Evolutionary conservation across 2,113 vertebrate genomes (phyloP), one percentile per base, ranked within the genome.

Genomic region (Alectura lathami): DNA sequence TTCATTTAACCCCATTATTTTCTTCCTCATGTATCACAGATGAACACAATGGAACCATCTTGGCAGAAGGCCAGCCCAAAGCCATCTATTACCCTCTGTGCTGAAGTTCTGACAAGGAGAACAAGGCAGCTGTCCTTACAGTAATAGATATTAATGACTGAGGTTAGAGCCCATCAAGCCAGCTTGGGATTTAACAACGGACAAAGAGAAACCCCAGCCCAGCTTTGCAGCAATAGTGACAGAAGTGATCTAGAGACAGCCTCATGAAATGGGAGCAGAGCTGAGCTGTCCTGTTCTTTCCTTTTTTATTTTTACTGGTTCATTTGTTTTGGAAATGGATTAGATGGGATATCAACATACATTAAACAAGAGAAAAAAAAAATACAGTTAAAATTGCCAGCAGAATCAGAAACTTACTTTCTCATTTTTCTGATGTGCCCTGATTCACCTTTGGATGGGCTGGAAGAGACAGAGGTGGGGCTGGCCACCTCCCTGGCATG

Each of bases 121-220:
- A 91, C 72, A 94, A 94, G 91, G 88, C 90, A 95, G 85, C 88
- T 94, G 75, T 78, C 87, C 83, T 83, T 83, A 72, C 5, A 38
- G 79, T 93, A 96, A 96, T 89, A 94, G 91, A 88, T 94, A 95
- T 88, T 91, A 94, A 97, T 90, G 79, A 68, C 85, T 81, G 83
- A 96, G 88, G 56, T 91, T 96, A 90, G 47, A 88, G 32, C 70
- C 64, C 42, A 88, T 69, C 5, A 11, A 91, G 88, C 38, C 72
- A 94, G 68, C 51, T 70, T 8, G 1, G 47, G 80, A 91, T 48
- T 88, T 80, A 80, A 89, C 24, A 90, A 77, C 79, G 29, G 24
- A 83, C 45, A 92, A 93, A 92, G 43, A 43, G 76, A 83, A 96
- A 86, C 5, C 18, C 45, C 64, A 94, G 75, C 47, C 73, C 3